These are phyloP conservation scores for Drosophila littoralis DNA, from an alignment of 1,140 invertebrate species.

Conservation along the genomic window DNA sequence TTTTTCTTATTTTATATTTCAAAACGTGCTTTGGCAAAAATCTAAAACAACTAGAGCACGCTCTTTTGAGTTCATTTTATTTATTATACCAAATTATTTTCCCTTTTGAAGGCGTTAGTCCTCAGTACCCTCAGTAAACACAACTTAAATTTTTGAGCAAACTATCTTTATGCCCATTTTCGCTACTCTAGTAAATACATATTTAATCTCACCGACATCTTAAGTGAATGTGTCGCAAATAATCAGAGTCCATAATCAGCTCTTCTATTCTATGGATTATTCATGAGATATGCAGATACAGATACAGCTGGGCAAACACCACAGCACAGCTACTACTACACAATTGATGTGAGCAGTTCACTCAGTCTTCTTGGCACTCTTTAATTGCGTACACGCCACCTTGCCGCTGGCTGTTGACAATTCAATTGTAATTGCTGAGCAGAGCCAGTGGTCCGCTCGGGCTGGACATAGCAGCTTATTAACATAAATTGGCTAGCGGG, in stretches of 20 bases:
- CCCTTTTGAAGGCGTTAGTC: too few relatives aligned
- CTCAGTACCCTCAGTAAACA: too few relatives aligned
- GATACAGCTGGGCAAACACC: neutral
- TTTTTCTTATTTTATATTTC: too few relatives aligned
- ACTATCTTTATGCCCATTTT: neutral
- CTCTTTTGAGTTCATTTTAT: too few relatives aligned
- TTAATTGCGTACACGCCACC: slow-evolving; percentile 58
- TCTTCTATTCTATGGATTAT: slow-evolving; percentile 52
- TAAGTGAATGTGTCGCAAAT: slow-evolving; percentile 54
- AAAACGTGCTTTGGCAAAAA: too few relatives aligned
- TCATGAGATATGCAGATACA: slow-evolving; percentile 47
- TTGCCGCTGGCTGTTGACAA: slow-evolving; percentile 29
- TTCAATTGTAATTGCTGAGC: slow-evolving; percentile 60
- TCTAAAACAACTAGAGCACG: too few relatives aligned
- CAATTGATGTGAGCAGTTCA: slow-evolving; percentile 15
- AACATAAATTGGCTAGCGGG: slow-evolving; percentile 56
- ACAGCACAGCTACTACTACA: too few relatives aligned
- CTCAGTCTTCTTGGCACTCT: slow-evolving; percentile 33
- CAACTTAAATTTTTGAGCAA: neutral
- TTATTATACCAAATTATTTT: too few relatives aligned
- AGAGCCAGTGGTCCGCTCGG: slow-evolving; percentile 14
- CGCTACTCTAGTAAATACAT: slow-evolving; percentile 15
- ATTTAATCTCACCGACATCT: slow-evolving; percentile 22
- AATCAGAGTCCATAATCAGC: slow-evolving; percentile 60
- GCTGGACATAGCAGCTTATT: slow-evolving; percentile 52